phyloP scores from a whole-genome alignment of 2,797 vertebrate species.

The Malurus splendens region DNA sequence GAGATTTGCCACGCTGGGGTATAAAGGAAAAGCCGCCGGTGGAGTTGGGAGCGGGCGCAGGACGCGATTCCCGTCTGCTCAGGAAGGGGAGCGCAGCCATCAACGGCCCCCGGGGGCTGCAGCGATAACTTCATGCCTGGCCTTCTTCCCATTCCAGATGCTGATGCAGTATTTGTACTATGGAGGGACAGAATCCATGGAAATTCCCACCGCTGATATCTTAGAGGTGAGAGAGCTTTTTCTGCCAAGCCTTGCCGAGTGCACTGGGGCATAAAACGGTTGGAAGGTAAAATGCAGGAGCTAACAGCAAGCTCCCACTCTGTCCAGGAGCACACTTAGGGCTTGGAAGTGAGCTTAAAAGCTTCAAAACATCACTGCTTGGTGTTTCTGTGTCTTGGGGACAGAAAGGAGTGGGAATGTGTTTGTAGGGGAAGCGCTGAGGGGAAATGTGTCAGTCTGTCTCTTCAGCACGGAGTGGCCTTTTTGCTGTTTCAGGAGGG shows the following conservation, averaged over 20 bases:
- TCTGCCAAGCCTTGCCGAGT: background rate
- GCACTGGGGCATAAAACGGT: background rate
- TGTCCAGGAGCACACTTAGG: background rate
- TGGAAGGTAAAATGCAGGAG: background rate
- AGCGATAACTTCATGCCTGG: background rate
- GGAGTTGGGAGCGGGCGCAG: background rate
- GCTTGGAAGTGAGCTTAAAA: background rate
- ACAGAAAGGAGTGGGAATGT: background rate
- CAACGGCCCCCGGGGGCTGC: background rate
- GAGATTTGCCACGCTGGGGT: background rate
- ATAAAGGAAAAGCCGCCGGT: background rate
- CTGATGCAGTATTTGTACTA: constrained; percentile 98
- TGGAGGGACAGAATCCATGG: constrained; percentile 88
- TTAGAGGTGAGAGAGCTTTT: constrained; percentile 83
- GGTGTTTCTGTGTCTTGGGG: background rate
- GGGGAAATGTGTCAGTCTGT: background rate
- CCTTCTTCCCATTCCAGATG: constrained; percentile 71
- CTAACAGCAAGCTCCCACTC: background rate
- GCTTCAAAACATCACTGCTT: background rate
- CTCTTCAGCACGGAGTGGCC: accelerated
- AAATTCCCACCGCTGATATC: constrained; percentile 81
- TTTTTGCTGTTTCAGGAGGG: background rate
- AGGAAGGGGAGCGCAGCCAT: background rate
- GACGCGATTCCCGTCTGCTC: background rate
- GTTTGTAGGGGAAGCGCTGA: background rate